Evolutionary conservation across 2,888 invertebrate genomes (phyloP).

Genomic region (Cancer borealis): DNA sequence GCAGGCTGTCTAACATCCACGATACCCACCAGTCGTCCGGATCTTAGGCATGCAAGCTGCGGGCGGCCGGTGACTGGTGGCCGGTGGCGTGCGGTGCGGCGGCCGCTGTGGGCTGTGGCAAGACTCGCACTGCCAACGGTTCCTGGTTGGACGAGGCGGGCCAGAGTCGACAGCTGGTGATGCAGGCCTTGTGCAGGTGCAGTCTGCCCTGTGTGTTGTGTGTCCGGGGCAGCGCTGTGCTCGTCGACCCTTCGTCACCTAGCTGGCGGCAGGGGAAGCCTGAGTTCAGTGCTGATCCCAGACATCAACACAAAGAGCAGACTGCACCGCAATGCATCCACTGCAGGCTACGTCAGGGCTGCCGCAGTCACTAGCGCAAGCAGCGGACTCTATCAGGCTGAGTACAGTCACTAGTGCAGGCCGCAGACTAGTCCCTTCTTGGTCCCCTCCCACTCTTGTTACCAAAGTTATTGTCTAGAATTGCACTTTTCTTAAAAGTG

Average conservation of each 20-base stretch:
- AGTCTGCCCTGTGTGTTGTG: background rate
- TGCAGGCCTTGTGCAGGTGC: background rate
- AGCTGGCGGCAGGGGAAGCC: background rate
- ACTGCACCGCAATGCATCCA: conserved; percentile 6
- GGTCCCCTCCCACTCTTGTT: conserved; percentile 72
- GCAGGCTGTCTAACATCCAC: background rate
- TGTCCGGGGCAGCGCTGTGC: background rate
- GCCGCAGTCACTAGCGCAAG: conserved; percentile 36
- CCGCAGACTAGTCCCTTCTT: conserved; percentile 73
- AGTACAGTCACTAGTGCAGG: conserved; percentile 52
- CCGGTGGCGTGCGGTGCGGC: conserved; percentile 18
- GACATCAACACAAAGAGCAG: background rate
- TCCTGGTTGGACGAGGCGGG: background rate
- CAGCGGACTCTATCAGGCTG: background rate
- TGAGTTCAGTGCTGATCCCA: background rate
- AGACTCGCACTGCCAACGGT: background rate
- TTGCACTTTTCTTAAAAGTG: conserved; percentile 77
- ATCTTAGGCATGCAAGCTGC: background rate
- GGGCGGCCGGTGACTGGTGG: conserved; percentile 21
- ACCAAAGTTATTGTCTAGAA: conserved; percentile 76
- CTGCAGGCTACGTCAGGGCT: background rate
- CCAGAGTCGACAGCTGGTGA: background rate
- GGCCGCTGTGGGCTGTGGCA: conserved; percentile 27
- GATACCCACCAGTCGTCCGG: background rate
- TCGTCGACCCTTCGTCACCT: background rate